These are phyloP conservation scores for Torymus auratus DNA, from an alignment of 2,888 invertebrate species.

Conservation along the genomic window DNA sequence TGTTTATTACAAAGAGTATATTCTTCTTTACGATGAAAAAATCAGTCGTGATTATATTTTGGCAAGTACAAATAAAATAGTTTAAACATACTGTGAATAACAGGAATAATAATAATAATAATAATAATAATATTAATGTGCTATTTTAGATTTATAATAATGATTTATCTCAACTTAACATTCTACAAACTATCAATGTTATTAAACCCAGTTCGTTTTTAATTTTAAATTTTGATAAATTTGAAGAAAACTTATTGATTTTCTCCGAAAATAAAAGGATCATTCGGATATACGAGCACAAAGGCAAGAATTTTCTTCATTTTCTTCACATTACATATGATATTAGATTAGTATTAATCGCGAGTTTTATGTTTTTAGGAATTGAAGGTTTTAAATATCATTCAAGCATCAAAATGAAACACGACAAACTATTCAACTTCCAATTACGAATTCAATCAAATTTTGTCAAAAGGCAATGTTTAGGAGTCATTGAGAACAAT, in stretches of 20 bases:
- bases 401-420: slow-evolving; percentile 71
- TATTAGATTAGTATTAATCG: background rate
- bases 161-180: slow-evolving; percentile 74
- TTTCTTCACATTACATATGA: background rate
- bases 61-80: slow-evolving; percentile 61
- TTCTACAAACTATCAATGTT: slow-evolving; percentile 78
- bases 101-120: too few species aligned
- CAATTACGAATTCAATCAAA: slow-evolving; percentile 67
- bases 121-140: slow-evolving; percentile 25
- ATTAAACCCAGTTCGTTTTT: slow-evolving; percentile 77
- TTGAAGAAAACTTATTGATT: slow-evolving; percentile 67
- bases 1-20: slow-evolving; percentile 62
- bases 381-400: slow-evolving; percentile 76
- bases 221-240: slow-evolving; percentile 66
- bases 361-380: slow-evolving; percentile 66
- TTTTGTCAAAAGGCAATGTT: slow-evolving; percentile 64
- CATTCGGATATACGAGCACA: slow-evolving; percentile 77
- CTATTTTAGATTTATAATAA: slow-evolving; percentile 64
- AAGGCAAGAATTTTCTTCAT: slow-evolving; percentile 69
- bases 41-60: slow-evolving; percentile 65
- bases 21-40: slow-evolving; percentile 63
- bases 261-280: slow-evolving; percentile 69
- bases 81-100: slow-evolving; percentile 13
- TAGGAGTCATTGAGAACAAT: slow-evolving; percentile 73
- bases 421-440: slow-evolving; percentile 72